Base-by-base conservation (phyloP, 1,140 invertebrate species). In the Drosophila sechellia region DNA sequence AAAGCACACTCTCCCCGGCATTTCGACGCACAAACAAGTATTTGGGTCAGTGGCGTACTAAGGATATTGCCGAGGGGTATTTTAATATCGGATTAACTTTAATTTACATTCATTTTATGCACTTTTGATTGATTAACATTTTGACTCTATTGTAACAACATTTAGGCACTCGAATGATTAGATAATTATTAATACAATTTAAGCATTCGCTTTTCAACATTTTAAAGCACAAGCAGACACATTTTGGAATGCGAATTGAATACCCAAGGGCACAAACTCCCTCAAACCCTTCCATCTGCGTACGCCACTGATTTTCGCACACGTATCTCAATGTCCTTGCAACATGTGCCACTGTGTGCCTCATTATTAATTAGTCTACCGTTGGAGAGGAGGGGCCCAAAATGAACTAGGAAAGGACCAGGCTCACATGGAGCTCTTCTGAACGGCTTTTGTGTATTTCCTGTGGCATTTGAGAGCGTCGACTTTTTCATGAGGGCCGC, bases 341-440 rank as follows among this genome's bases (percentile, higher is more conserved):
- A 72, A 72, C 74, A 80, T 80, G 73, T 84, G 66, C 71, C 71
- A 20, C 53, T 64, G 49, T 77, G 53, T 56, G 68, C 68, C 66
- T 60, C 65, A 79, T 75, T 84, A 79, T 87, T 87, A 87, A 87
- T 87, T 87, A 87, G 75, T 40, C 53, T 56, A 45, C 73, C 63
- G 63, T 13, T 59, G 45, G 25, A 64, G 60, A 17, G 46, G 34
- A 63, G 50, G 57, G 40, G 42, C 31, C 34, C 8, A 40, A 53
- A 64, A 52, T 46, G 50, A 55, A 58, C 64, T 68, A 49, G 49
- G 52, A 43, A 52, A 48, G 42, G 43, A 50, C 61, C 68, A 46
- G 52, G 31, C 53, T 45, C 39, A 55, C 55, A 55, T 46, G 17
- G 27, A 40, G 42, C 46, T 58, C 57, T 68, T 58, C 25, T 37